Conservation (phyloP, 2,797 vertebrate genomes). For the Gobio occitaniae region DNA sequence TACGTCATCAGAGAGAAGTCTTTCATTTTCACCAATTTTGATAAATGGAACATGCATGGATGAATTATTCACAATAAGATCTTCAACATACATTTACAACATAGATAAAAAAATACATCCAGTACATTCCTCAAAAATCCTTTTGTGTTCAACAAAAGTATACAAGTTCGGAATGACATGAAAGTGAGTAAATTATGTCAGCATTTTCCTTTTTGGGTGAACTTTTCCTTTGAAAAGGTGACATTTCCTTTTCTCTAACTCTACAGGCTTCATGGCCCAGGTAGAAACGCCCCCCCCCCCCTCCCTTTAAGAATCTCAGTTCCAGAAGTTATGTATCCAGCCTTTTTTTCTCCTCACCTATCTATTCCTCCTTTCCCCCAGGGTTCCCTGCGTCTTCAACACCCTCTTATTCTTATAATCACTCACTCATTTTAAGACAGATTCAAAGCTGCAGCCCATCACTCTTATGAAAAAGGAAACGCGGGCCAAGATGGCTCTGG, state of each 20-base stretch:
- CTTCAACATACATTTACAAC: not conserved
- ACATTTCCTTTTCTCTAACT: not conserved
- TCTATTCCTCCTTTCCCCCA: constrained; percentile 4
- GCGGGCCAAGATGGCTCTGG: constrained; percentile 30
- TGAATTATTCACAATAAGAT: not conserved
- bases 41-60: not conserved
- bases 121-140: not conserved
- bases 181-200: not conserved
- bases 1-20: no score
- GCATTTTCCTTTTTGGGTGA: not conserved
- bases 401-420: constrained; percentile 38
- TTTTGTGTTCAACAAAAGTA: not conserved
- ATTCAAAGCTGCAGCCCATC: constrained; percentile 36
- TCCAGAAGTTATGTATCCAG: not conserved
- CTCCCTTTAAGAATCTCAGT: not conserved
- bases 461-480: constrained; percentile 35
- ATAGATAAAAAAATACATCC: not conserved
- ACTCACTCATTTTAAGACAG: constrained; percentile 37
- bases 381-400: constrained; percentile 14
- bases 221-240: not conserved
- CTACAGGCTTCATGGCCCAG: not conserved
- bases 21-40: not conserved
- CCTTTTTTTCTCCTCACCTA: constrained; percentile 9
- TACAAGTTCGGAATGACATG: not conserved
- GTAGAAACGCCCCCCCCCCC: not conserved